A percentile compares a stretch with the other conserved stretches of the same genome.
Evolutionary conservation across 2,113 vertebrate genomes (phyloP).

Genomic region (Chamaea fasciata): DNA sequence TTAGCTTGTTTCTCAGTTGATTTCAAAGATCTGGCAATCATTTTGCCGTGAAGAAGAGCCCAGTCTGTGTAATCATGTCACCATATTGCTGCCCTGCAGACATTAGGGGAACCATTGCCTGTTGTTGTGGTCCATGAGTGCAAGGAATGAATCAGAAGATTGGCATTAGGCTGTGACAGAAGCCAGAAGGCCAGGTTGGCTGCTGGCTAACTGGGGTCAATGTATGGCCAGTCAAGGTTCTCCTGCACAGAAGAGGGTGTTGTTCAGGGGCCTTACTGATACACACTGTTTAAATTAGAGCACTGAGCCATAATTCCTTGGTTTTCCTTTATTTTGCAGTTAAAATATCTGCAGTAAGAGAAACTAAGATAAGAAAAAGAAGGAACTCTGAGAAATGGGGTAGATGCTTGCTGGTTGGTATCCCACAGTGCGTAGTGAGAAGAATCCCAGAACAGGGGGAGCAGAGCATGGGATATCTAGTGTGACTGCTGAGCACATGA

Average conservation of each 20-base stretch:
- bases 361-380: neutral
- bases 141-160: neutral
- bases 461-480: neutral
- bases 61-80: neutral
- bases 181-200: neutral
- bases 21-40: neutral
- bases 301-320: neutral
- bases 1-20: neutral
- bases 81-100: neutral
- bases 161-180: neutral
- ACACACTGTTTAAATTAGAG: neutral
- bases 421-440: rapidly evolving
- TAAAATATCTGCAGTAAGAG: neutral
- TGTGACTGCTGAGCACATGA: neutral
- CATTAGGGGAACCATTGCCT: neutral
- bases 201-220: neutral
- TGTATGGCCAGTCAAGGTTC: neutral
- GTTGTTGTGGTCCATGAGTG: neutral
- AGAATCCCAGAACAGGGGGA: neutral
- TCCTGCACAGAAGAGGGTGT: neutral
- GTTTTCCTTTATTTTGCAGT: neutral
- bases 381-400: neutral
- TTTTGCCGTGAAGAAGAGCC: neutral
- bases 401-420: neutral
- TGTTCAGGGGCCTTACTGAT: neutral